Evolutionary conservation across 2,888 invertebrate species (phyloP), one percentile per base, ranked within the genome.

Genomic region (Latrodectus elegans): DNA sequence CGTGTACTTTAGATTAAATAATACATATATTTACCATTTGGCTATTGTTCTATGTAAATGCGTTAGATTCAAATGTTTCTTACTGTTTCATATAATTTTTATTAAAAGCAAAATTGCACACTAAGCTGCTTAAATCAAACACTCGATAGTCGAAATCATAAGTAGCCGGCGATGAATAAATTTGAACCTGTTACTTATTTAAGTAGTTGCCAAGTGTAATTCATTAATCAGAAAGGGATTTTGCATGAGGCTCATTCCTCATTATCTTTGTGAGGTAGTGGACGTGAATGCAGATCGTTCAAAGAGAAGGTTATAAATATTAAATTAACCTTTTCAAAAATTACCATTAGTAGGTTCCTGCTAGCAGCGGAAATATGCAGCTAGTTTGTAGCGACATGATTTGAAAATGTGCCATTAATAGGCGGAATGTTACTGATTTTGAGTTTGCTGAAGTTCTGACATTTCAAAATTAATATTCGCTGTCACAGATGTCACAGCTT

Each of bases 221-320:
- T 60, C 60, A 60, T 60, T 60, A 60, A 60, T 60, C 60, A 60
- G 60, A 60, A 38, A n/a, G 60, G 60, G 12, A 60, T 60, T 60
- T n/a, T 15, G 60, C 60, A 60, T 60, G 12, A 60, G 6, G 60
- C 60, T 60, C 60, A n/a, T 60, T 60, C 60, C 9, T 60, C 60
- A 60, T 60, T 60, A 60, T 60, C 60, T 60, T 38, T n/a, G 12
- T 60, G 60, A 60, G 60, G n/a, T 12, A 60, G 60, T 60, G 60
- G 60, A 60, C 60, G 60, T 60, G 60, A 60, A 60, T 60, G 10
- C 2, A 38, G n/a, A 12, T 9, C 60, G 12, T 60, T 60, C 12
- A 60, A n/a, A 60, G 60, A n/a, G n/a, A 60, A 60, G 60, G 60
- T 60, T 60, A 60, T 60, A 60, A 60, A 60, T 60, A 60, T 60